Percentiles rank a stretch among this genome's conserved stretches.
phyloP scores from a whole-genome alignment of 2,113 vertebrate species.

The Strigops habroptila region DNA sequence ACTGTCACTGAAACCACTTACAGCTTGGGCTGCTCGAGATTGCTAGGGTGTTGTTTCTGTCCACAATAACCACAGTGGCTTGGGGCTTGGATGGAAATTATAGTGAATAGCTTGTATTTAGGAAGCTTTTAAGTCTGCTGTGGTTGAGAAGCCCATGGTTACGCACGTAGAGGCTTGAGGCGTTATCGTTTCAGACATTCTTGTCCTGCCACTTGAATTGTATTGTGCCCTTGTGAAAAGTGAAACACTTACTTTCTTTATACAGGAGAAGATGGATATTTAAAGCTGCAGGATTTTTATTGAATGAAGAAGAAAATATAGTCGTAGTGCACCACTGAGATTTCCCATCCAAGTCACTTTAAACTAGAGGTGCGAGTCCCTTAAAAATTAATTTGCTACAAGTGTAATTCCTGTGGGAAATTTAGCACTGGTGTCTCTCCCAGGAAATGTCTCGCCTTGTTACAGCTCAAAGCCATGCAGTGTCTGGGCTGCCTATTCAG shows the following conservation, averaged over 20 bases:
- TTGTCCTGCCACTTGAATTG: slow-evolving; percentile 5
- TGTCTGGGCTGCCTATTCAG: background rate
- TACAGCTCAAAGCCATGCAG: background rate
- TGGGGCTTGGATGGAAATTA: slow-evolving; percentile 38
- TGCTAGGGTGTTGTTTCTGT: background rate
- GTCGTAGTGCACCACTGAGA: background rate
- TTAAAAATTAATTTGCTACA: slow-evolving; percentile 26
- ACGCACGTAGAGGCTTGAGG: slow-evolving; percentile 8
- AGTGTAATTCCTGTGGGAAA: background rate
- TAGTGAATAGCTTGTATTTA: slow-evolving; percentile 21
- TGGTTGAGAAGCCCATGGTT: slow-evolving; percentile 17
- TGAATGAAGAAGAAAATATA: background rate
- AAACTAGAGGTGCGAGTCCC: background rate
- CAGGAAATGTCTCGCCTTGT: background rate
- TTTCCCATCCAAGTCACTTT: background rate
- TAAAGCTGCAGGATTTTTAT: slow-evolving; percentile 22
- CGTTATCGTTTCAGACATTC: slow-evolving; percentile 23
- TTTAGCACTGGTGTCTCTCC: background rate
- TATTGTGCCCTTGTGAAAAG: slow-evolving; percentile 9
- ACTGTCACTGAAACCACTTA: slow-evolving; percentile 42
- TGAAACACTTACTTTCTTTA: background rate
- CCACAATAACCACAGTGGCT: slow-evolving; percentile 22
- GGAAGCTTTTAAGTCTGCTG: slow-evolving; percentile 44
- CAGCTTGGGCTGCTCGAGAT: background rate
- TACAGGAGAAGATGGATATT: background rate